A percentile compares a stretch with the other conserved stretches of the same genome.
Conservation (phyloP, 2,888 invertebrate species). For the Drosophila demipolita region DNA sequence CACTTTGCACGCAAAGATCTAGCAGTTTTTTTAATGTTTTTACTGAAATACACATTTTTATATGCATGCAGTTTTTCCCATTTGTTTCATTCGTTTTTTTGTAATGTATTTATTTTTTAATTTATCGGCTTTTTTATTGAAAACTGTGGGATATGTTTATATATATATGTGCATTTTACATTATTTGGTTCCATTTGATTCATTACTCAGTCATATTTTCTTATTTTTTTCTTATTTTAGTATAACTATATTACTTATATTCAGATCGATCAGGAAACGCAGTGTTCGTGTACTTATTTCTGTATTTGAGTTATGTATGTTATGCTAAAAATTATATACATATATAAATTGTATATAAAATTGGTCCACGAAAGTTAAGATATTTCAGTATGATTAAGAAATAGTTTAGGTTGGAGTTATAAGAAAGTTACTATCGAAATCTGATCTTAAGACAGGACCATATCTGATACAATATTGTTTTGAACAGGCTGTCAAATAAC, state of each 20-base stretch:
- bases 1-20: not conserved
- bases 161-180: not conserved
- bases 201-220: constrained; percentile 17
- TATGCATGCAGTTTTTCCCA: not conserved
- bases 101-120: not conserved
- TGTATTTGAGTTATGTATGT: not conserved
- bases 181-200: constrained; percentile 22
- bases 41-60: not conserved
- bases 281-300: not conserved
- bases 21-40: constrained; percentile 11
- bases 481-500: not conserved
- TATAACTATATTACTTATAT: not conserved
- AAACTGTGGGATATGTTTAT: not conserved
- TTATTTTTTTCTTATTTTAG: not conserved
- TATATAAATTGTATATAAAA: not conserved
- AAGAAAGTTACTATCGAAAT: not conserved
- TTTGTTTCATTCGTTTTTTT: not conserved
- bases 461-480: not conserved
- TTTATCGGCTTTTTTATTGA: constrained; percentile 9
- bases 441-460: not conserved
- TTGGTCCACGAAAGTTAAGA: too few relatives aligned
- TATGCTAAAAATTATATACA: not conserved
- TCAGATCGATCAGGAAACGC: not conserved
- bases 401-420: not conserved
- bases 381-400: not conserved